Evolutionary conservation across 2,113 vertebrate genomes (phyloP), one percentile per base, ranked within the genome.

Genomic region (Calyptommatus sinebrachiatus): DNA sequence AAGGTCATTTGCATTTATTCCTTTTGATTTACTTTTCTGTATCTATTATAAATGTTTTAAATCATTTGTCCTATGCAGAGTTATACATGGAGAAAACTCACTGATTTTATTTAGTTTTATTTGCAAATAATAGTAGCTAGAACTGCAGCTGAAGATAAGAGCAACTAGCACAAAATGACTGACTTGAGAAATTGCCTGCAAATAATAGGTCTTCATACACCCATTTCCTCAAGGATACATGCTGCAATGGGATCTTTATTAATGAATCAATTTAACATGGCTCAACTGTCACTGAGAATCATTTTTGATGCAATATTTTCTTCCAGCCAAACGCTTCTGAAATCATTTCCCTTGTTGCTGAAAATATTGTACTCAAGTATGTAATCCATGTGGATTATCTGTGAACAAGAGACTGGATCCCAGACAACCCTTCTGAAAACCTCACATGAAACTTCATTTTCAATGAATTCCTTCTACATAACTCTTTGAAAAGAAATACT

Each of bases 161-260:
- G 35, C 71, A 57, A 48, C 61, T 46, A 71, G 50, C 53, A n/a
- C 26, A 70, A 46, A 61, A 61, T 78, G 77, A 78, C 46, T 70
- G 66, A 62, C 21, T 76, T 70, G 73, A 61, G 72, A 81, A 76
- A 76, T 70, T 31, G 8, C 21, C 62, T 81, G 79, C 66, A 76
- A 70, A 62, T 81, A 70, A 69, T 48, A 69, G 65, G 66, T 70
- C n/a, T 1, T 20, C 14, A 62, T 61, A 60, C n/a, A 70, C 48
- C 65, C 65, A 48, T 75, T 69, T 46, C 67, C 28, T 74, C 63
- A 69, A 62, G 53, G 50, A 69, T 69, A 68, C 63, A 62, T 70
- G 79, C 41, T 70, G 66, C 73, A 76, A 81, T 61, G 28, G 72
- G 73, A 76, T 76, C 65, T 76, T 76, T 81, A 75, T 81, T 76